Percentiles rank a stretch among this genome's conserved stretches.
Conservation (phyloP, 2,888 invertebrate genomes). For the Halictus ligatus region DNA sequence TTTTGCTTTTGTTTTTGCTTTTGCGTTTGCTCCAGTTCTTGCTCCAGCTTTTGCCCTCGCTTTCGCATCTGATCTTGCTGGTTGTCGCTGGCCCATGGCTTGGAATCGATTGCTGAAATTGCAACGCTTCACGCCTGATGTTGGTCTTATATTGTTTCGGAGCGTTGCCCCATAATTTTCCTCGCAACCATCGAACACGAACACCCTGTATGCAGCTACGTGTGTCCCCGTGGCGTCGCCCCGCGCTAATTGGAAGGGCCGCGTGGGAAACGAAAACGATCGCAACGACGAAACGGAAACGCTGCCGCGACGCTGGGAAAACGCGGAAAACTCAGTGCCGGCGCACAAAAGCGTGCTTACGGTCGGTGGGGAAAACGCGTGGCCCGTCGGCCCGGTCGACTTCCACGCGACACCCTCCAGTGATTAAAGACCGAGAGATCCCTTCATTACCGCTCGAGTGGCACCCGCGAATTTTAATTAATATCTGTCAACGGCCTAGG, state of each 20-base stretch:
- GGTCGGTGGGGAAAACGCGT: background rate
- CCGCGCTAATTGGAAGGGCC: conserved; percentile 51
- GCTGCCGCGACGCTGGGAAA: conserved; percentile 16
- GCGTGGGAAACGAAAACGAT: conserved; percentile 21
- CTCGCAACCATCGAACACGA: background rate
- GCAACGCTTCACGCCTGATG: background rate
- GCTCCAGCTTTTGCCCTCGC: too few relatives aligned
- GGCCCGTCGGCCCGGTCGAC: background rate
- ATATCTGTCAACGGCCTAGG: conserved; percentile 50
- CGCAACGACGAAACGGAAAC: conserved; percentile 8
- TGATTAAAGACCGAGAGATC: conserved; percentile 68
- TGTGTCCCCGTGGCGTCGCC: conserved; percentile 12
- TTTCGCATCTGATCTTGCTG: too few relatives aligned
- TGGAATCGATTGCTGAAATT: background rate
- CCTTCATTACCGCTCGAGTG: conserved; percentile 72
- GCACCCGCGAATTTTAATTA: conserved; percentile 72
- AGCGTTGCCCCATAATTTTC: background rate
- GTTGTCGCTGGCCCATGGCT: too few relatives aligned
- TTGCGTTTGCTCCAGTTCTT: too few relatives aligned
- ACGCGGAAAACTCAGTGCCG: conserved; percentile 30
- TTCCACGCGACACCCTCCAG: conserved; percentile 45
- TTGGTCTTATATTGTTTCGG: background rate
- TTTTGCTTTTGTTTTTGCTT: too few relatives aligned
- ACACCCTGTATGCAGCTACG: background rate
- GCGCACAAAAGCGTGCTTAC: conserved; percentile 31